phyloP scores from a whole-genome alignment of 2,888 invertebrate genomes.

The Rotaria socialis region DNA sequence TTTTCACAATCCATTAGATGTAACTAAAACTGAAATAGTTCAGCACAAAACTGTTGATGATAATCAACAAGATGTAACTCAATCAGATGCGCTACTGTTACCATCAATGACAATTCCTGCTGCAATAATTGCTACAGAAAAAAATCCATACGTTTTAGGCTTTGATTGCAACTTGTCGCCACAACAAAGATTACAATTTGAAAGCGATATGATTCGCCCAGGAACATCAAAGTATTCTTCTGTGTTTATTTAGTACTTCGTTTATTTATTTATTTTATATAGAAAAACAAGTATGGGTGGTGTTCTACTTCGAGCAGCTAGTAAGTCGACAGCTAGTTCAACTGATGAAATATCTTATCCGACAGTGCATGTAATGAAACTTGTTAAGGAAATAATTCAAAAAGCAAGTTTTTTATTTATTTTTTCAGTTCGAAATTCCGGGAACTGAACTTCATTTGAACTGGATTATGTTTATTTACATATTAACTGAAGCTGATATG shows the following conservation, averaged over 20 bases:
- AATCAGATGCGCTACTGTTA: no score
- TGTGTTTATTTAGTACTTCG: background rate
- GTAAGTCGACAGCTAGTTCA: background rate
- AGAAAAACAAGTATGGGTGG: background rate
- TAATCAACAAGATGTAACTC: background rate
- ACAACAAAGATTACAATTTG: background rate
- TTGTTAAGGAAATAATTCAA: background rate
- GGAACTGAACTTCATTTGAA: background rate
- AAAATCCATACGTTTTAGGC: background rate
- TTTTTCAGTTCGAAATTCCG: background rate
- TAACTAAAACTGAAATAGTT: background rate
- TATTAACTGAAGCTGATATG: background rate
- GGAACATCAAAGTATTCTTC: background rate
- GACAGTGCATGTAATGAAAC: background rate
- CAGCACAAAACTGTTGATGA: background rate
- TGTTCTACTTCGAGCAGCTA: background rate
- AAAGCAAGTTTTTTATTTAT: background rate
- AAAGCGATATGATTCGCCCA: background rate
- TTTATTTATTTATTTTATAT: background rate
- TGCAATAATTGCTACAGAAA: background rate
- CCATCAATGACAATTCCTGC: background rate
- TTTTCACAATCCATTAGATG: background rate
- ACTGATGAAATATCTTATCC: background rate
- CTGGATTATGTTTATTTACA: background rate
- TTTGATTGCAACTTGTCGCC: background rate